Base-by-base conservation (phyloP, 2,888 invertebrate genomes). In the Clusia tigrina region DNA sequence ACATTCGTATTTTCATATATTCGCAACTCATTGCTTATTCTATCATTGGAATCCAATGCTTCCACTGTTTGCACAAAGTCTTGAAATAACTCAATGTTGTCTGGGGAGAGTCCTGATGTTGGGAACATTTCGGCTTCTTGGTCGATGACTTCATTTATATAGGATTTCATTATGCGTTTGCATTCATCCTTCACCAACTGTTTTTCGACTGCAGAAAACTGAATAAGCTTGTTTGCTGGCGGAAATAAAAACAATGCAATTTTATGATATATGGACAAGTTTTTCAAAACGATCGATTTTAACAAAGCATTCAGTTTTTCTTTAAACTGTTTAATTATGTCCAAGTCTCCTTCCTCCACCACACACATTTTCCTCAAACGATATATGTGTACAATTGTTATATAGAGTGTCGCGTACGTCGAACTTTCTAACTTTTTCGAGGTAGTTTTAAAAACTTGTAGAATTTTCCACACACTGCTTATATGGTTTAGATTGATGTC, bases 171-270 rank as follows among this genome's bases (percentile, higher is more conserved):
- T 17, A 60, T 24, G 22, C 17, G 18, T 25, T 60, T 60, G 46
- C 60, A 60, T 60, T 60, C 42, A 22, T 17, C 32, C 37, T 26
- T 59, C 1, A 60, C 52, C 10, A 54, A n/a, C 24, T 52, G 26
- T 53, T 53, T 53, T 2, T 53, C 53, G 20, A 20, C 38, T 20
- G 38, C 17, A 24, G 23, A 24, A 52, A 59, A 32, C 23, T 59
- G 37, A 32, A 12, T 52, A 18, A 59, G 23, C 17, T 59, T 53
- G 24, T 59, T 53, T 15, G 59, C 46, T 24, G 59, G 53, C 25
- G 53, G 52, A 23, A 32, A 58, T 18, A 58, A 51, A 52, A 58
- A 58, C 18, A 52, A 23, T 10, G 58, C 58, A 22, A 48, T 51
- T 26, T 52, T 58, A 32, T 58, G 58, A 15, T 22, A 37, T 2